Conservation (phyloP, 1,140 invertebrate genomes). For the Drosophila takahashii region DNA sequence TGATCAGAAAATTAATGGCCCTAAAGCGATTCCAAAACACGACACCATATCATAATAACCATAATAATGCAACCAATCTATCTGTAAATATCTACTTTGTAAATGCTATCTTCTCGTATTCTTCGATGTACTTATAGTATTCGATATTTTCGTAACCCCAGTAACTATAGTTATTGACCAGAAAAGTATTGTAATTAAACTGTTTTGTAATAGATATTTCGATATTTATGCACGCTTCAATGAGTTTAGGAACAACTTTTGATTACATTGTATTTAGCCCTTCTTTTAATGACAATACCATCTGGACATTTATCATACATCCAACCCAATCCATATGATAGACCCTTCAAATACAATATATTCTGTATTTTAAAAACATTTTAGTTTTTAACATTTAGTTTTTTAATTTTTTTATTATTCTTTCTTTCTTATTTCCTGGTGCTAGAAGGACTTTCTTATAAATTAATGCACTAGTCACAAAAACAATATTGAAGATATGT, state of each 20-base stretch:
- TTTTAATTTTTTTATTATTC: too few relatives aligned
- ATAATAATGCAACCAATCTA: background rate
- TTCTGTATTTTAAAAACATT: too few relatives aligned
- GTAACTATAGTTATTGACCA: background rate
- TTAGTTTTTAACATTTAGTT: too few relatives aligned
- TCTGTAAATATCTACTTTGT: too few relatives aligned
- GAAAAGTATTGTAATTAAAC: background rate
- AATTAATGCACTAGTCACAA: too few relatives aligned
- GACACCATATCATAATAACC: background rate
- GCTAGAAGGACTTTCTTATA: too few relatives aligned
- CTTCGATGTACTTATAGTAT: background rate
- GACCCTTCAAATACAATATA: too few relatives aligned
- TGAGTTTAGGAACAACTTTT: background rate
- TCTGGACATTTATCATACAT: too few relatives aligned
- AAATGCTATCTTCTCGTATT: background rate
- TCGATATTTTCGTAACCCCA: background rate
- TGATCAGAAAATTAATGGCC: too few relatives aligned
- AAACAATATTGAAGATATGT: too few relatives aligned
- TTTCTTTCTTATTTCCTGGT: too few relatives aligned
- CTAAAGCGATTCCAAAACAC: slow-evolving; percentile 11
- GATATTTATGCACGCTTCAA: background rate
- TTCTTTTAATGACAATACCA: background rate
- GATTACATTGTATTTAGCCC: background rate
- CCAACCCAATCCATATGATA: too few relatives aligned
- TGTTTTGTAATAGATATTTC: background rate